A percentile compares a stretch with the other conserved stretches of the same genome.
Evolutionary conservation across 2,888 invertebrate species (phyloP).

Genomic region (Apamea sordens): DNA sequence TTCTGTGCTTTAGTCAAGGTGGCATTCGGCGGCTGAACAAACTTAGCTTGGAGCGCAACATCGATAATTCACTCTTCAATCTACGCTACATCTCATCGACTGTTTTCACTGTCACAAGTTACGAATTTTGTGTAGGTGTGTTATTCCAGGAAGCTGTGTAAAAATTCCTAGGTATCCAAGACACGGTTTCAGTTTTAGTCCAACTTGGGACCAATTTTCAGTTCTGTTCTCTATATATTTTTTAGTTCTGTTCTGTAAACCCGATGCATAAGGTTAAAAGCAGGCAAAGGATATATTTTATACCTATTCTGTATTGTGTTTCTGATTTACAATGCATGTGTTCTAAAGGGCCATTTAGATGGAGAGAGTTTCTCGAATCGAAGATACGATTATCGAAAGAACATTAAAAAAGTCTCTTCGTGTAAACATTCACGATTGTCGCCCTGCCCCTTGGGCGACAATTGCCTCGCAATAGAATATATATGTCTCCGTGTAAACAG

Average conservation of each 20-base stretch:
- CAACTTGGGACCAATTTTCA: background rate
- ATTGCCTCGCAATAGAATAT: too few relatives aligned
- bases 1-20: constrained; percentile 77
- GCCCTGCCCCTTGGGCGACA: too few relatives aligned
- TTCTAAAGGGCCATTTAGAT: too few relatives aligned
- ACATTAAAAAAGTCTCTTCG: too few relatives aligned
- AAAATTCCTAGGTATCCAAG: background rate
- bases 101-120: constrained; percentile 78
- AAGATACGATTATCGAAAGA: too few relatives aligned
- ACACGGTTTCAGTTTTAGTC: background rate
- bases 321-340: background rate
- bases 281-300: background rate
- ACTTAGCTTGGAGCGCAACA: constrained; percentile 85
- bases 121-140: background rate
- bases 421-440: too few relatives aligned
- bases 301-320: background rate
- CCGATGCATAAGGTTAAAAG: background rate
- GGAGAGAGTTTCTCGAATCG: too few relatives aligned
- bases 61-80: constrained; percentile 88
- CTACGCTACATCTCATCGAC: constrained; percentile 74
- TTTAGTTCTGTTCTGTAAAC: background rate
- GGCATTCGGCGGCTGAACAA: constrained; percentile 84
- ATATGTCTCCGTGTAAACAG: too few relatives aligned
- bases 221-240: background rate
- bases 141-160: background rate